phyloP scores from a whole-genome alignment of 1,140 invertebrate genomes.

The Pogonomyrmex barbatus region DNA sequence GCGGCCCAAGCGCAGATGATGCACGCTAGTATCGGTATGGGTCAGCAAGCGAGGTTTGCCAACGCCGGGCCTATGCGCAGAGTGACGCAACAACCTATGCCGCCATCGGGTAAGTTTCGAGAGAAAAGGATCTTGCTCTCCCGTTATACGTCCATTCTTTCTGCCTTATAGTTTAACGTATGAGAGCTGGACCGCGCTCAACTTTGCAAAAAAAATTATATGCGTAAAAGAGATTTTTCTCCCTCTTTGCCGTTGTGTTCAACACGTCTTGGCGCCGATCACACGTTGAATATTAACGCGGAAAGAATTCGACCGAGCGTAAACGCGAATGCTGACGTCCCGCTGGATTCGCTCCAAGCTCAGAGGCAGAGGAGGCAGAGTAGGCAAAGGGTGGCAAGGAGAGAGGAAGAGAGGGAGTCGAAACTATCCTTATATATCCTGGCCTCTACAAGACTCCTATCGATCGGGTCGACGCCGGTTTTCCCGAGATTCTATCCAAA shows the following conservation, averaged over 20 bases:
- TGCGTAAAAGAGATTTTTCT: not conserved
- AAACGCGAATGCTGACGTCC: constrained; percentile 57
- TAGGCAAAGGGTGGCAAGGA: not conserved
- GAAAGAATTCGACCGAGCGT: constrained; percentile 61
- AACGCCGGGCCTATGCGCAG: constrained; percentile 87
- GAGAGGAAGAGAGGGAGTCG: not conserved
- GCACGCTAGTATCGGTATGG: constrained; percentile 86
- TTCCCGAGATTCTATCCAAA: constrained; percentile 68
- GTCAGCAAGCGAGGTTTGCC: constrained; percentile 84
- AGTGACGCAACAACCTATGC: constrained; percentile 89
- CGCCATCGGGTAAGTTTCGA: constrained; percentile 87
- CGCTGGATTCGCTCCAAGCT: constrained; percentile 56
- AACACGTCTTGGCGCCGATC: not conserved
- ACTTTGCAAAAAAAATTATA: not conserved
- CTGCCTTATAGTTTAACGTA: not conserved
- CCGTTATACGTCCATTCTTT: not conserved
- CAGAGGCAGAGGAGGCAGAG: constrained; percentile 36
- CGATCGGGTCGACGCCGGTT: constrained; percentile 65
- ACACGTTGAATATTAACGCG: constrained; percentile 42
- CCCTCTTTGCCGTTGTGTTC: not conserved
- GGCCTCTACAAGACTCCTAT: constrained; percentile 62
- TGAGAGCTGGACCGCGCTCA: not conserved
- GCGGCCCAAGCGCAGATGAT: constrained; percentile 88
- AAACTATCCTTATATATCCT: constrained; percentile 70
- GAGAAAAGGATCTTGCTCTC: not conserved